Percentiles rank a stretch among this genome's conserved stretches.
Conservation (phyloP, 2,797 vertebrate genomes). For the Percopsis omiscomaycus region DNA sequence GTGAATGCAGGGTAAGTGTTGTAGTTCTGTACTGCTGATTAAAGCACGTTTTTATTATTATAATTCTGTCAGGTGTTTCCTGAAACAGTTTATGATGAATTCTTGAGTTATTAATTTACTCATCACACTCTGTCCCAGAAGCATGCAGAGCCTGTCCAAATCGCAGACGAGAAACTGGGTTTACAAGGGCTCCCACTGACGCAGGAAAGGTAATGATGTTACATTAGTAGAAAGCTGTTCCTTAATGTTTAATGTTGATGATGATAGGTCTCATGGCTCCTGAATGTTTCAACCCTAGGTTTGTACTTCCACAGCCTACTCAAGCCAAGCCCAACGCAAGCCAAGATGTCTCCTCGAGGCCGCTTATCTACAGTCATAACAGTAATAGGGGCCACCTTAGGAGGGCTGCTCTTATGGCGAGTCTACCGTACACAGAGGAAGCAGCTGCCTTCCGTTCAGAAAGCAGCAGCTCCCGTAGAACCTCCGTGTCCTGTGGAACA, state of each 20-base stretch:
- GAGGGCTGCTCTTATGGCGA: constrained; percentile 88
- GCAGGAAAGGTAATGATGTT: constrained; percentile 32
- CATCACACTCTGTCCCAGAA: constrained; percentile 24
- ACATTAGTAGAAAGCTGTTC: accelerated
- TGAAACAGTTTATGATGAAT: too few species aligned
- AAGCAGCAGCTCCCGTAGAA: constrained; percentile 42
- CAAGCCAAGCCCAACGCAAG: neutral
- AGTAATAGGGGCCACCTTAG: constrained; percentile 83
- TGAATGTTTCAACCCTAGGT: constrained; percentile 24
- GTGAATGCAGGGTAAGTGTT: too few species aligned
- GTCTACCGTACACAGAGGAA: constrained; percentile 75
- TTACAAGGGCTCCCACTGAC: constrained; percentile 35
- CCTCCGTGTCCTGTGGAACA: constrained; percentile 14
- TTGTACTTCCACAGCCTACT: constrained; percentile 25
- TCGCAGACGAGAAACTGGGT: constrained; percentile 20
- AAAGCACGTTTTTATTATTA: too few species aligned
- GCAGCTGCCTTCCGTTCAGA: constrained; percentile 60
- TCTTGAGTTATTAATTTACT: neutral
- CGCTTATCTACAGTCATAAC: constrained; percentile 81
- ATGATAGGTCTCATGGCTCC: neutral
- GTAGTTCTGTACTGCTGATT: too few species aligned
- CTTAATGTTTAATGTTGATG: neutral
- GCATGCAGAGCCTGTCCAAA: constrained; percentile 27
- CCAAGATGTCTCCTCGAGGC: constrained; percentile 83
- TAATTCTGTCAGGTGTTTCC: too few species aligned